phyloP scores from a whole-genome alignment of 2,888 invertebrate genomes.

The Argyresthia albistria region DNA sequence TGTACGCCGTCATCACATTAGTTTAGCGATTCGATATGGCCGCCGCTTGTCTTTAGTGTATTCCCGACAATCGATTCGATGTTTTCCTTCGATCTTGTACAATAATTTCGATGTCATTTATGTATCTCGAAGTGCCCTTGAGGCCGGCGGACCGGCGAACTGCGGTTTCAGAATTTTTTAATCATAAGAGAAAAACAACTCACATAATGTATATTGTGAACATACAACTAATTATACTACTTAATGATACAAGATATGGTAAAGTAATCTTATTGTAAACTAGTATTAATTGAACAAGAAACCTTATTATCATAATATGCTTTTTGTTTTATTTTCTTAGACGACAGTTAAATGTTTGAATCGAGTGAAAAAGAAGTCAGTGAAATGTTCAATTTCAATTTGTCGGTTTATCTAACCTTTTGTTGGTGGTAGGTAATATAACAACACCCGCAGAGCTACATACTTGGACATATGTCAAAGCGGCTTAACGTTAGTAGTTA shows the following conservation, averaged over 20 bases:
- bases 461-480: too few relatives aligned
- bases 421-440: too few relatives aligned
- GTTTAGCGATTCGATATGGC: too few relatives aligned
- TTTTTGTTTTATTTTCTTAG: conserved; percentile 45
- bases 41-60: too few relatives aligned
- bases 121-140: conserved; percentile 62
- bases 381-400: too few relatives aligned
- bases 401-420: too few relatives aligned
- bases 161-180: conserved; percentile 51
- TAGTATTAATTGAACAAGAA: conserved; percentile 70
- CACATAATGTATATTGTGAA: conserved; percentile 71
- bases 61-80: background rate
- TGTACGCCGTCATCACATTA: too few relatives aligned
- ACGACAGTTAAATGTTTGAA: too few relatives aligned
- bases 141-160: conserved; percentile 47
- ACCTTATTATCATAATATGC: conserved; percentile 64
- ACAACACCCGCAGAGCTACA: too few relatives aligned
- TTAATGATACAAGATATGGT: conserved; percentile 48
- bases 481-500: too few relatives aligned
- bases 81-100: background rate
- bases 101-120: background rate
- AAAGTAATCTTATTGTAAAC: conserved; percentile 70
- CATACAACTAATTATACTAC: conserved; percentile 64
- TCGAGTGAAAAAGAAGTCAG: too few relatives aligned
- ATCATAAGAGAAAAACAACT: conserved; percentile 40